Evolutionary conservation across 1,140 invertebrate genomes (phyloP), one percentile per base, ranked within the genome.

Genomic region (Caenorhabditis briggsae): DNA sequence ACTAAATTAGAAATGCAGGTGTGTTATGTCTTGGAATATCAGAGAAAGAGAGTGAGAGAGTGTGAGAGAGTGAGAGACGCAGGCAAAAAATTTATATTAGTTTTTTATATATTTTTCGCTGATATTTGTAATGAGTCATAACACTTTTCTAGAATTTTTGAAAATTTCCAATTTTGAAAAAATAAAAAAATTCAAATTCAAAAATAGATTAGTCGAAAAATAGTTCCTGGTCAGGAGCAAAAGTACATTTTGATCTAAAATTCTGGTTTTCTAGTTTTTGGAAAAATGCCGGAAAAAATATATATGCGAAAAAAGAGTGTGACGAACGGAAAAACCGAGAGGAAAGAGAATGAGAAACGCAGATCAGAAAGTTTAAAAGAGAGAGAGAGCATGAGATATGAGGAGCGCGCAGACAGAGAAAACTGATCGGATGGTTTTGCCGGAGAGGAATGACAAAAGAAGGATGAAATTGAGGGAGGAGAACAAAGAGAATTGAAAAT

Each of bases 1-100:
- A 46, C 64, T 18, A 70, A 70, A 70, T 70, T 70, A 70, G 64
- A 70, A 70, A 70, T 70, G 64, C 64, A 70, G 41, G 64, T 70
- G 64, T 70, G 41, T 70, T 11, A 25, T 61, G 1, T 33, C 33
- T 33, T 14, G 18, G 56, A 58, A n/a, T n/a, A 18, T 12, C 11
- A 53, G 50, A 5, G 50, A 53, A 18, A 18, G 9, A 18, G 9
- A 53, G 5, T 12, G 50, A 53, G 50, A 53, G 50, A 53, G 50
- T 12, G 50, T 12, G 50, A 5, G 50, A 53, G 1, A 53, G 50
- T 12, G 50, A 53, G 50, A 53, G 50, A 5, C 11, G 16, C 11
- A 53, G 50, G 5, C 33, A 33, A 33, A 33, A n/a, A 33, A 33
- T 33, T 1, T 3, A 33, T 33, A 33, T 33, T 33, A 33, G 33